A percentile compares a stretch with the other conserved stretches of the same genome.
phyloP scores from a whole-genome alignment of 2,797 vertebrate species.

The Dermochelys coriacea region DNA sequence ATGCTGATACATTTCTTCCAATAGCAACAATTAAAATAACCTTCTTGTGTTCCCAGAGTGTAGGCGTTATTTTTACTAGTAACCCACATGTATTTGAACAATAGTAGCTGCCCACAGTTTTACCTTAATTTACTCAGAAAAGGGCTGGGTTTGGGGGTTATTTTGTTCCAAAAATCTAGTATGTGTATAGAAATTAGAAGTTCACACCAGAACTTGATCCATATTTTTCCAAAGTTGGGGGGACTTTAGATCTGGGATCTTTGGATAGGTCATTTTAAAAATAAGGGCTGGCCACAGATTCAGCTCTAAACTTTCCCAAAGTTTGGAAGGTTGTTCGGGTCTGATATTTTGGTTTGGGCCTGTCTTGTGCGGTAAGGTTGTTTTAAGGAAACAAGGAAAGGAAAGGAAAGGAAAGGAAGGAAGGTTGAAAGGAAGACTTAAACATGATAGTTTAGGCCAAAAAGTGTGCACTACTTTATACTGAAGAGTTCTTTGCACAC shows the following conservation, averaged over 20 bases:
- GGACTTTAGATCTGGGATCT: neutral
- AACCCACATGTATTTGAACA: neutral
- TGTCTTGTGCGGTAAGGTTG: neutral
- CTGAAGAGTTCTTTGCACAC: neutral
- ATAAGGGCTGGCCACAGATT: neutral
- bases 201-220: neutral
- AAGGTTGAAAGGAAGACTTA: neutral
- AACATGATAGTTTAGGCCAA: neutral
- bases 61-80: conserved; percentile 35
- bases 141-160: neutral
- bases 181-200: neutral
- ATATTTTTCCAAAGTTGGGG: neutral
- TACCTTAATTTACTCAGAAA: neutral
- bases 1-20: conserved; percentile 66
- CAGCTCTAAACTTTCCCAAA: neutral
- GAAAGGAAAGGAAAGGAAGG: too few relatives aligned
- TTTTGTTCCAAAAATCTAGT: neutral
- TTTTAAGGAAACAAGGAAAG: too few relatives aligned
- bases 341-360: neutral
- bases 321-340: neutral
- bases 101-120: neutral
- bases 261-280: neutral
- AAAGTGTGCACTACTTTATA: neutral
- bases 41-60: conserved; percentile 39
- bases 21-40: conserved; percentile 67